Percentiles rank a stretch among this genome's conserved stretches.
phyloP scores from a whole-genome alignment of 2,113 vertebrate genomes.

The Spermophilus dauricus region DNA sequence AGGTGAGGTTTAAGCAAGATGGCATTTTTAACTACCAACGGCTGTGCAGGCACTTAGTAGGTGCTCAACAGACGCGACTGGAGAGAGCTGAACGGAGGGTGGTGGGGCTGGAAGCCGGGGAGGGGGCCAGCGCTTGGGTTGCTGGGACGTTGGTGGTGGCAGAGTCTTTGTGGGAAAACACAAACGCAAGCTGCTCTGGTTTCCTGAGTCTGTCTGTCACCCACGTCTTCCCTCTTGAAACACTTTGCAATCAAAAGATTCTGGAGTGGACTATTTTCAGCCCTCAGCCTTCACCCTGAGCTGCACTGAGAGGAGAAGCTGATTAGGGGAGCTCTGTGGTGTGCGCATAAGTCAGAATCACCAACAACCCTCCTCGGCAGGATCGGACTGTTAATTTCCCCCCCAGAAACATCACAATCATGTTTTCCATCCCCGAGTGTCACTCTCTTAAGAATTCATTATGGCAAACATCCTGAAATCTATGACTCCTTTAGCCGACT shows the following conservation, averaged over 20 bases:
- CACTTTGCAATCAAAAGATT: constrained; percentile 88
- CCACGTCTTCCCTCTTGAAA: constrained; percentile 82
- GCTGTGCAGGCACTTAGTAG: not conserved
- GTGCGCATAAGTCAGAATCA: constrained; percentile 78
- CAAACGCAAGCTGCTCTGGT: constrained; percentile 1
- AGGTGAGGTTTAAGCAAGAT: not conserved
- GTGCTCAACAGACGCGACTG: not conserved
- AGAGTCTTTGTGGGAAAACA: constrained; percentile 73
- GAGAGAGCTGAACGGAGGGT: not conserved
- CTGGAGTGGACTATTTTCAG: constrained; percentile 88
- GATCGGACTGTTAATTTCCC: constrained; percentile 66
- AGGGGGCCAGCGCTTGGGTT: not conserved
- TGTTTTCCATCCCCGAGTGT: constrained; percentile 65
- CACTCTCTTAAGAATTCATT: constrained; percentile 73
- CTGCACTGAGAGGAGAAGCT: constrained; percentile 81
- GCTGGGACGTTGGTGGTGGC: constrained; percentile 17
- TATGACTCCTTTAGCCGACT: constrained; percentile 61
- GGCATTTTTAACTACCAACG: not conserved
- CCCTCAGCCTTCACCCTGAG: constrained; percentile 77
- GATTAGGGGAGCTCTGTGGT: constrained; percentile 80
- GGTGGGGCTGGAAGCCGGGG: not conserved
- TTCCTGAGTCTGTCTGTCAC: constrained; percentile 79
- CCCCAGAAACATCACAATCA: constrained; percentile 72
- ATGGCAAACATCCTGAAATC: constrained; percentile 66
- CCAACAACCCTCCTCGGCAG: constrained; percentile 59